Evolutionary conservation across 2,797 vertebrate species (phyloP).

Genomic region (Harpagifer antarcticus): DNA sequence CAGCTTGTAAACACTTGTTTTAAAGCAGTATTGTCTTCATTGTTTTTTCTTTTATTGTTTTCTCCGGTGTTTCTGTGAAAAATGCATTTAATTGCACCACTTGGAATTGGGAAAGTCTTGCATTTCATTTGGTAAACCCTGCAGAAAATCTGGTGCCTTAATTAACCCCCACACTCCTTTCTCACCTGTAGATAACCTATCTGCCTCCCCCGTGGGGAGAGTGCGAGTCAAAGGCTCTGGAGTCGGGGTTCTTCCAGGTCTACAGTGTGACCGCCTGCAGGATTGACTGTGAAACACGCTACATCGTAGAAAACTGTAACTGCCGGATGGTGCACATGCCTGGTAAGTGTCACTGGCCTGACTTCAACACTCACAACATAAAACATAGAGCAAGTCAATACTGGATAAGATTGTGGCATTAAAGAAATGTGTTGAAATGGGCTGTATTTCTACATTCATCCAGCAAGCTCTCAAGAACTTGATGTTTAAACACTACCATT

Average conservation of each 20-base stretch:
- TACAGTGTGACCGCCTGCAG: constrained; percentile 98
- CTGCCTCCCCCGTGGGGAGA: constrained; percentile 98
- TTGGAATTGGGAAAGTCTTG: neutral
- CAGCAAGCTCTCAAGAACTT: constrained; percentile 1
- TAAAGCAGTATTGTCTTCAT: neutral
- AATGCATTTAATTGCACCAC: neutral
- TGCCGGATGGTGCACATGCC: constrained; percentile 99
- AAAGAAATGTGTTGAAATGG: constrained; percentile 15
- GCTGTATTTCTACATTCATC: constrained; percentile 13
- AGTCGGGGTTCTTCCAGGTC: constrained; percentile 94
- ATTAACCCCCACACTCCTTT: constrained; percentile 13
- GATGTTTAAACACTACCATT: constrained; percentile 19
- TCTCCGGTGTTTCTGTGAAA: neutral
- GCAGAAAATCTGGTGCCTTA: neutral
- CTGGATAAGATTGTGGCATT: constrained; percentile 36
- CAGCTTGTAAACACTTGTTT: neutral
- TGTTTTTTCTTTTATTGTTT: no score
- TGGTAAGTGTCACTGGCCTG: constrained; percentile 77
- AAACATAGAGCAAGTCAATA: constrained; percentile 29
- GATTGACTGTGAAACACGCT: constrained; percentile 97
- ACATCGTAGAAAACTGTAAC: constrained; percentile 99
- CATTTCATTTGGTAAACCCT: neutral
- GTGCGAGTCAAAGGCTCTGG: constrained; percentile 92
- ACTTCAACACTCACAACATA: neutral
- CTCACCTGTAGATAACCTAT: constrained; percentile 90